Percentiles rank a stretch among this genome's conserved stretches.
These are phyloP conservation scores for Florisuga fusca DNA, from an alignment of 2,797 vertebrate genomes.

Conservation along the genomic window DNA sequence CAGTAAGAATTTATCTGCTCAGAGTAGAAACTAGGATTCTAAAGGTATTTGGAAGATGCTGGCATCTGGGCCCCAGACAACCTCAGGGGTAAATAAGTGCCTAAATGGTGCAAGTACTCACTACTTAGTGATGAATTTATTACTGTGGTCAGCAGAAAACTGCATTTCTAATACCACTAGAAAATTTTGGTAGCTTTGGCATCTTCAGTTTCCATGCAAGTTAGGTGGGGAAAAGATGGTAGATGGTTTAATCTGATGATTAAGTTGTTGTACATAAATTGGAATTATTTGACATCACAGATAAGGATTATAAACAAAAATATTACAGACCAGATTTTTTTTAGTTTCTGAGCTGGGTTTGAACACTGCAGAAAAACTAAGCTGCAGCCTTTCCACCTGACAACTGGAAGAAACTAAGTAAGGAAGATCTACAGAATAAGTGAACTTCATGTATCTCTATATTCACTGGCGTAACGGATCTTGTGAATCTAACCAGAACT, in stretches of 20 bases:
- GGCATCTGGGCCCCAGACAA: background rate
- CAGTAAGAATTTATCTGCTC: background rate
- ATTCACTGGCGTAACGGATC: fast-evolving
- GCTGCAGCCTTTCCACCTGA: background rate
- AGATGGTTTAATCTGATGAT: background rate
- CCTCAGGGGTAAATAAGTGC: background rate
- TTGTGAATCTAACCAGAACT: background rate
- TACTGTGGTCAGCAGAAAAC: background rate
- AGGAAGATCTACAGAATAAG: background rate
- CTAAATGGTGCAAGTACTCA: background rate
- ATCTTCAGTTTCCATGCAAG: background rate
- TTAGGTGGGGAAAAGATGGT: background rate
- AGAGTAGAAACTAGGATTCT: background rate
- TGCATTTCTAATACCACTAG: background rate
- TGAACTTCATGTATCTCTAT: background rate
- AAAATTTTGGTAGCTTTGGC: background rate
- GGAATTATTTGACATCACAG: background rate
- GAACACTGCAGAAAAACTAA: background rate
- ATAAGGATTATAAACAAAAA: background rate
- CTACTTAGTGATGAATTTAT: background rate
- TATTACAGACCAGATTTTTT: background rate
- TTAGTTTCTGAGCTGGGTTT: background rate
- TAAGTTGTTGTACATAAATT: background rate
- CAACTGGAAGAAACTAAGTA: background rate
- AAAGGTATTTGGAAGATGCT: background rate